Percentiles rank a stretch among this genome's conserved stretches.
Conservation (phyloP, 2,113 vertebrate genomes). For the Dipodomys spectabilis region DNA sequence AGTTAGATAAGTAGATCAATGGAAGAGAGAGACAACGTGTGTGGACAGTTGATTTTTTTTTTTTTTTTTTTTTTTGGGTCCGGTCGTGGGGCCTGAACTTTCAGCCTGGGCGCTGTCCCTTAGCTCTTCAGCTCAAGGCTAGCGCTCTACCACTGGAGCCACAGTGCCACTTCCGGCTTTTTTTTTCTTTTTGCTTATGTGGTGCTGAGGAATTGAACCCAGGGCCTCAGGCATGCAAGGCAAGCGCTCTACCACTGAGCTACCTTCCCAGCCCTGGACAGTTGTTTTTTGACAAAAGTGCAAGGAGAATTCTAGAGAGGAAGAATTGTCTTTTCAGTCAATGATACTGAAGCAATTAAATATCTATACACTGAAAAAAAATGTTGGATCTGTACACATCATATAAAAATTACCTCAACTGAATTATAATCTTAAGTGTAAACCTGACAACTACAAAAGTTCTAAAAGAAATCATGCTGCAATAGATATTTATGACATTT, state of each 20-base stretch:
- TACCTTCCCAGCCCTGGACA: background rate
- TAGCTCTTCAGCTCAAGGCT: too few relatives aligned
- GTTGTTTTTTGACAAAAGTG: background rate
- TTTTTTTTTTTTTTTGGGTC: too few relatives aligned
- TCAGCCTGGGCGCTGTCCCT: too few relatives aligned
- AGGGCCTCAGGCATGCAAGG: too few relatives aligned
- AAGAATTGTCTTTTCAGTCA: background rate
- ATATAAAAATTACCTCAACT: background rate
- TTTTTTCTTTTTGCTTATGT: too few relatives aligned
- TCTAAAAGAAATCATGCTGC: background rate
- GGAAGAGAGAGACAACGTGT: background rate
- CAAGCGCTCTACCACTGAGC: too few relatives aligned
- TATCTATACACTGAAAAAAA: background rate
- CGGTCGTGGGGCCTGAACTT: too few relatives aligned
- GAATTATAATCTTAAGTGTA: background rate
- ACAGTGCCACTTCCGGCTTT: too few relatives aligned
- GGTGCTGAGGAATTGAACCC: too few relatives aligned
- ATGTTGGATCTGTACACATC: background rate
- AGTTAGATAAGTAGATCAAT: background rate
- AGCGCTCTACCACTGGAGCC: too few relatives aligned
- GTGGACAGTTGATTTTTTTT: background rate
- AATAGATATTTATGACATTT: slow-evolving; percentile 9
- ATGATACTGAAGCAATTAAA: background rate
- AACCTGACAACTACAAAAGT: background rate
- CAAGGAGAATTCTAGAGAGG: background rate